phyloP scores from a whole-genome alignment of 2,888 invertebrate genomes.

The Clepsis dumicolana region DNA sequence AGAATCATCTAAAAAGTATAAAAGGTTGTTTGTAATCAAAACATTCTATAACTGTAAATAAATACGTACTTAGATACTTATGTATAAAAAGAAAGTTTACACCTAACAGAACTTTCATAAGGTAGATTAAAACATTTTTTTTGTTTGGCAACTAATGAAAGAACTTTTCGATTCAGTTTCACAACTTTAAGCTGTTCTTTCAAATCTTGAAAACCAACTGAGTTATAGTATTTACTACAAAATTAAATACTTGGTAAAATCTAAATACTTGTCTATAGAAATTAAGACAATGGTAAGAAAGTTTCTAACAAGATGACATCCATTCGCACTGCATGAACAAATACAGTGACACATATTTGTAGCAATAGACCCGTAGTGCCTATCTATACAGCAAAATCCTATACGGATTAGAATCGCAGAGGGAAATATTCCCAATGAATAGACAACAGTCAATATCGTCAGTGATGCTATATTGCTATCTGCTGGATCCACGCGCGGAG shows the following conservation, averaged over 20 bases:
- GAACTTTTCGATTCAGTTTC: not conserved
- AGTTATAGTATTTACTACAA: not conserved
- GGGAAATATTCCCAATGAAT: conserved; percentile 17
- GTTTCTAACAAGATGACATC: too few relatives aligned
- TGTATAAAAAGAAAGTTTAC: too few relatives aligned
- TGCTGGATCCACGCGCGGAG: conserved; percentile 52
- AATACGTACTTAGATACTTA: too few relatives aligned
- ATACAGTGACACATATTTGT: not conserved
- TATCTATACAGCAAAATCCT: not conserved
- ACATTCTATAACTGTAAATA: too few relatives aligned
- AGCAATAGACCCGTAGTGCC: not conserved
- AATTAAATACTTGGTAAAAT: too few relatives aligned
- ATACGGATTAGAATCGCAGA: not conserved
- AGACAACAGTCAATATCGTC: conserved; percentile 36
- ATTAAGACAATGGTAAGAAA: too few relatives aligned
- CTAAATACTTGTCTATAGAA: too few relatives aligned
- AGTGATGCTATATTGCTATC: conserved; percentile 57
- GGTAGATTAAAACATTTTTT: not conserved
- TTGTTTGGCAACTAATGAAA: not conserved
- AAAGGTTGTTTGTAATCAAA: too few relatives aligned
- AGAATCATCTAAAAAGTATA: too few relatives aligned
- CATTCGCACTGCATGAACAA: not conserved
- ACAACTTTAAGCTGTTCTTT: not conserved
- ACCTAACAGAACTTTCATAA: not conserved
- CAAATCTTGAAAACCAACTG: not conserved